Percentiles rank a stretch among this genome's conserved stretches.
phyloP scores from a whole-genome alignment of 2,797 vertebrate genomes.

The Apodemus agrarius region DNA sequence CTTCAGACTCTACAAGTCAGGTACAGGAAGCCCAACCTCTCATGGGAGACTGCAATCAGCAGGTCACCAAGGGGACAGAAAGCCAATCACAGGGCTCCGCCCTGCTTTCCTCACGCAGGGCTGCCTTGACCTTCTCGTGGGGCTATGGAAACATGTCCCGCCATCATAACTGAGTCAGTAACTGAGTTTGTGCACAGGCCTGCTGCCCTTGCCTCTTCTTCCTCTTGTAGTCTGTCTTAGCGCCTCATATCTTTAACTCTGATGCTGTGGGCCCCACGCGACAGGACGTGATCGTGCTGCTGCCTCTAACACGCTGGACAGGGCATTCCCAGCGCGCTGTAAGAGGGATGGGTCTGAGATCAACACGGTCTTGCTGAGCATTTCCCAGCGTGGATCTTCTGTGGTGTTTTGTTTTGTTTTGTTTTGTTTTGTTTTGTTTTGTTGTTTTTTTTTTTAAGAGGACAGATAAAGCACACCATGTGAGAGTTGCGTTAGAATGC shows the following conservation, averaged over 20 bases:
- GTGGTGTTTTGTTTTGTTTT: background rate
- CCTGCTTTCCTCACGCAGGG: background rate
- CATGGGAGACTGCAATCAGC: background rate
- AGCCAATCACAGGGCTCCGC: background rate
- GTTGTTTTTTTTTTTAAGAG: background rate
- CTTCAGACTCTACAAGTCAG: background rate
- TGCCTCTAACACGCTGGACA: background rate
- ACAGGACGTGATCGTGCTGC: fast-evolving
- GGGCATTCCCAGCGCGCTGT: background rate
- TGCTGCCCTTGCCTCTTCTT: no score
- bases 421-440: no score
- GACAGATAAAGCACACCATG: background rate
- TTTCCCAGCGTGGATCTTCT: background rate
- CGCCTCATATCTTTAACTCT: background rate
- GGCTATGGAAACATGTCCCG: background rate
- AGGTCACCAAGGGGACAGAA: background rate
- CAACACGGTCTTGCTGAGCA: background rate
- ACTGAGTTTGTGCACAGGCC: no score
- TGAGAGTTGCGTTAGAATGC: background rate
- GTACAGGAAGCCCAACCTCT: conserved; percentile 29
- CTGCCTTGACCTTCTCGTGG: fast-evolving
- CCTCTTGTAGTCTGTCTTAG: background rate
- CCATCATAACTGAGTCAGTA: background rate
- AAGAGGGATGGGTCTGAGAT: background rate
- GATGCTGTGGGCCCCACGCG: background rate